Evolutionary conservation across 2,888 invertebrate genomes (phyloP).

Genomic region (Biston stratarius): DNA sequence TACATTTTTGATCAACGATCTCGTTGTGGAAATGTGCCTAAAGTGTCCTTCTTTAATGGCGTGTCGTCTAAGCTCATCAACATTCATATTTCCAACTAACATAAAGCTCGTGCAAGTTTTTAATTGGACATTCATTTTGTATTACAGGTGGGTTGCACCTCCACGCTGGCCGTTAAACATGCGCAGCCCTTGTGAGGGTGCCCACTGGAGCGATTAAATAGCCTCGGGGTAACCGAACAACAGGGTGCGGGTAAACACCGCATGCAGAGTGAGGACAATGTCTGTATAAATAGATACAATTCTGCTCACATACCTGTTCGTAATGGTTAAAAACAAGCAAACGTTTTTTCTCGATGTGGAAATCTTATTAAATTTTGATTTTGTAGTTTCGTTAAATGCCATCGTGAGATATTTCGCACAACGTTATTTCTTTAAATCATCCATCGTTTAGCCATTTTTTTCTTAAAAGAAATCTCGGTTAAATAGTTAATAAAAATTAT

Average conservation of each 20-base stretch:
- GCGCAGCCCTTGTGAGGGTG: slow-evolving; percentile 46
- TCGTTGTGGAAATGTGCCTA: too few species aligned
- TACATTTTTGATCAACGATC: too few species aligned
- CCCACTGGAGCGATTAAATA: slow-evolving; percentile 56
- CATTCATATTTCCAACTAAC: not conserved
- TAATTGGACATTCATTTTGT: slow-evolving; percentile 32
- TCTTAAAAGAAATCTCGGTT: too few species aligned
- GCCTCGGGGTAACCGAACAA: slow-evolving; percentile 43
- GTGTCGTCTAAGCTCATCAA: not conserved
- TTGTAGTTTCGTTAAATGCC: too few species aligned
- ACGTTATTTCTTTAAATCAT: too few species aligned
- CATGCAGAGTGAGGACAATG: slow-evolving; percentile 1
- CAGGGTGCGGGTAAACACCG: slow-evolving; percentile 22
- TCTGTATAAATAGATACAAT: not conserved
- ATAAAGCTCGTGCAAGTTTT: slow-evolving; percentile 10
- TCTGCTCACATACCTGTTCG: not conserved
- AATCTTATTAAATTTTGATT: too few species aligned
- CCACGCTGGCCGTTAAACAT: slow-evolving; percentile 44
- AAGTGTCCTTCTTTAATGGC: too few species aligned
- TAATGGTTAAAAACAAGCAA: not conserved
- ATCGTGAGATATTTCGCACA: too few species aligned
- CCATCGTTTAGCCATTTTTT: too few species aligned
- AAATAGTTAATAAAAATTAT: too few species aligned
- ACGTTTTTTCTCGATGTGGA: not conserved
- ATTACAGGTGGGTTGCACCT: slow-evolving; percentile 38